These are phyloP conservation scores for Synodontis membranacea DNA, from an alignment of 2,113 vertebrate genomes.

Conservation along the genomic window DNA sequence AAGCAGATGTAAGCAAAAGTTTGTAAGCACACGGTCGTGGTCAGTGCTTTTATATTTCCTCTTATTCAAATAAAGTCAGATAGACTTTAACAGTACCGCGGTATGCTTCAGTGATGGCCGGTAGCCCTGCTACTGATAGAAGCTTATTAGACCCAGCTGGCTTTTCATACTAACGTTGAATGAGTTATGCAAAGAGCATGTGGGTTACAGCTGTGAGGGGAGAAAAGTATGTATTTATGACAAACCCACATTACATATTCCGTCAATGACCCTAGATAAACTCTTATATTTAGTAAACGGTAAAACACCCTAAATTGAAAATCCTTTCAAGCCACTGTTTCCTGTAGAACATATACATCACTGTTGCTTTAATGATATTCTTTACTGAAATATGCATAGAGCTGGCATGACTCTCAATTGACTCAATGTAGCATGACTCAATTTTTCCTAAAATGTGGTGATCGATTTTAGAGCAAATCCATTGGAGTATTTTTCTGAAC, in stretches of 20 bases:
- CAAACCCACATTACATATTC: not conserved
- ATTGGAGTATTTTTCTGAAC: not conserved
- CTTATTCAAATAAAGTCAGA: constrained; percentile 7
- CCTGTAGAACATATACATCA: not conserved
- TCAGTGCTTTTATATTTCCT: not conserved
- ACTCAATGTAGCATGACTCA: no score
- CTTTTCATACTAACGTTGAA: not conserved
- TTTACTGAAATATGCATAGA: no score
- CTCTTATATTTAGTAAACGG: not conserved
- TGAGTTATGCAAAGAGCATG: not conserved
- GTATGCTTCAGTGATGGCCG: not conserved
- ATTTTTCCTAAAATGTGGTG: not conserved
- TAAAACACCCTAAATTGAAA: no score
- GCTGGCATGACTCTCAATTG: not conserved
- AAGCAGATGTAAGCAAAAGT: no score
- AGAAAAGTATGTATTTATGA: not conserved
- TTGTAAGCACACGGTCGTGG: not conserved
- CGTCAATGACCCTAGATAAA: not conserved
- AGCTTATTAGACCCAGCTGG: not conserved
- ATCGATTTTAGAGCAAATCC: not conserved
- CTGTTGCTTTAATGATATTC: not conserved
- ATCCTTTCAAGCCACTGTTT: not conserved
- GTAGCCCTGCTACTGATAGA: not conserved
- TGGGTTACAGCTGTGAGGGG: not conserved
- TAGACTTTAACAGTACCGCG: not conserved